phyloP scores from a whole-genome alignment of 2,888 invertebrate species.

The Protula sp. region DNA sequence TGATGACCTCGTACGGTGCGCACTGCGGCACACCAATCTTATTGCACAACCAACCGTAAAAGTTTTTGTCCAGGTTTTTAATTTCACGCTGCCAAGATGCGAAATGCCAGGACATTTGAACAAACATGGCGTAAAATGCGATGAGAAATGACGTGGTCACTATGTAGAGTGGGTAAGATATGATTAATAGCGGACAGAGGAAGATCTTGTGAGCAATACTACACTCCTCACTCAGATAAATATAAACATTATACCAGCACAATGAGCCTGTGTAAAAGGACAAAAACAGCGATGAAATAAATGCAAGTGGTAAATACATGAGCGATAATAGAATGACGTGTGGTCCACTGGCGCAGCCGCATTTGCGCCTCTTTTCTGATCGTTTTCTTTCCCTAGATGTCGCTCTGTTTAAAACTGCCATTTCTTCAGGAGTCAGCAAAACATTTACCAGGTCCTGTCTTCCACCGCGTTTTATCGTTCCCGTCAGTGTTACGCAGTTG shows the following conservation, averaged over 20 bases:
- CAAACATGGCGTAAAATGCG: conserved; percentile 65
- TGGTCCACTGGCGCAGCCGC: conserved; percentile 61
- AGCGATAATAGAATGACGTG: conserved; percentile 65
- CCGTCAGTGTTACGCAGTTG: conserved; percentile 58
- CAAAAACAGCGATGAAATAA: conserved; percentile 63
- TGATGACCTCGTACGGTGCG: conserved; percentile 69
- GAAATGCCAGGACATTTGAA: conserved; percentile 67
- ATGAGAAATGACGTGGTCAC: conserved; percentile 64
- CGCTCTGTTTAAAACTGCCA: conserved; percentile 66
- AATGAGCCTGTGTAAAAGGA: conserved; percentile 71
- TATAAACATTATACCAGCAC: conserved; percentile 72
- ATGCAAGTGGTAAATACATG: conserved; percentile 65
- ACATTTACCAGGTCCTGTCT: conserved; percentile 67
- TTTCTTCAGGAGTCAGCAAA: conserved; percentile 67
- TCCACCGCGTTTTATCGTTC: conserved; percentile 68
- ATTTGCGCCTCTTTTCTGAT: background rate
- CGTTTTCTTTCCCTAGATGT: conserved; percentile 51
- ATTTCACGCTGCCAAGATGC: conserved; percentile 68
- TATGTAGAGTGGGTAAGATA: conserved; percentile 68
- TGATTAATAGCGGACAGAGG: conserved; percentile 65
- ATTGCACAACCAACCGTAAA: conserved; percentile 72
- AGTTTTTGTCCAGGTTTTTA: conserved; percentile 71
- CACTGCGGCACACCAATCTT: conserved; percentile 66
- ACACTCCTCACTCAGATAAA: conserved; percentile 66
- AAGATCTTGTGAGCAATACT: conserved; percentile 63